These are phyloP conservation scores for Microctenopoma lineatum DNA, from an alignment of 2,797 vertebrate species.

Conservation along the genomic window DNA sequence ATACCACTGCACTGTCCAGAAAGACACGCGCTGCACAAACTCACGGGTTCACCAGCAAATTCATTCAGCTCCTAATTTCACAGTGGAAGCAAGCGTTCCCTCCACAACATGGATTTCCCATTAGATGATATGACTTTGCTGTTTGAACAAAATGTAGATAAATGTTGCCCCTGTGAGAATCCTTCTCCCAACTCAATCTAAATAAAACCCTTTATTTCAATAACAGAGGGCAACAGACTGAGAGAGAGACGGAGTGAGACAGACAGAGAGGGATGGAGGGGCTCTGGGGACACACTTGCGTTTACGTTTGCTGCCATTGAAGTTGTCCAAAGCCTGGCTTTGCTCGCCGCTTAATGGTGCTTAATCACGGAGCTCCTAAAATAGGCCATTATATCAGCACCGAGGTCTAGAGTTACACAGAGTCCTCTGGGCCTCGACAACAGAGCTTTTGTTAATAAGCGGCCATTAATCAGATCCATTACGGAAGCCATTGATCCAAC, in stretches of 20 bases:
- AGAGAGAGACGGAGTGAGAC: constrained; percentile 52
- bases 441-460: constrained; percentile 84
- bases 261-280: constrained; percentile 70
- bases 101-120: constrained; percentile 50
- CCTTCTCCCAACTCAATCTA: constrained; percentile 59
- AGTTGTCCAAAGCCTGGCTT: constrained; percentile 75
- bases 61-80: constrained; percentile 32
- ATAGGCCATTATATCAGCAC: constrained; percentile 81
- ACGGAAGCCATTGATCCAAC: constrained; percentile 74
- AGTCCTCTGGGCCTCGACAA: constrained; percentile 76
- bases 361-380: constrained; percentile 85
- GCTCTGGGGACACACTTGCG: constrained; percentile 70
- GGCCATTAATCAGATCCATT: constrained; percentile 83
- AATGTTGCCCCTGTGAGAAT: constrained; percentile 46
- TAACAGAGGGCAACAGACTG: constrained; percentile 56
- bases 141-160: constrained; percentile 62
- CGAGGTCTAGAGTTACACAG: constrained; percentile 75
- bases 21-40: constrained; percentile 22
- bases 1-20: constrained; percentile 13
- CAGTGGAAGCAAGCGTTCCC: background rate
- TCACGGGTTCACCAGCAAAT: constrained; percentile 27
- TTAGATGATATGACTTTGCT: constrained; percentile 52
- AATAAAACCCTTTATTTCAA: constrained; percentile 67
- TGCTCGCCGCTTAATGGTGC: constrained; percentile 75
- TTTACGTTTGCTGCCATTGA: constrained; percentile 79